These are phyloP conservation scores for Tetropium fuscum DNA, from an alignment of 2,888 invertebrate genomes.

Conservation along the genomic window DNA sequence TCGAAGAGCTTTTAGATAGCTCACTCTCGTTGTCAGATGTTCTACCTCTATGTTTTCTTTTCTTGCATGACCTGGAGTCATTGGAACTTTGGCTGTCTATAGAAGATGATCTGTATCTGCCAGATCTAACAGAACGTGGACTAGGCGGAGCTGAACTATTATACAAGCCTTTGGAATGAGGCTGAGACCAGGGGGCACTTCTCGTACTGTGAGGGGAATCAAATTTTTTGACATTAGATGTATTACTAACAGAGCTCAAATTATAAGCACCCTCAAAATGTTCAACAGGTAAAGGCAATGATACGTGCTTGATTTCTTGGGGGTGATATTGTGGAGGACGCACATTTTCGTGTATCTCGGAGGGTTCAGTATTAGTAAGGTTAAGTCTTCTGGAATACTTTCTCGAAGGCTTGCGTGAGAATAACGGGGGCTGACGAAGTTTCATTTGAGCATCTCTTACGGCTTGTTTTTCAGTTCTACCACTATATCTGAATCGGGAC, in stretches of 20 bases:
- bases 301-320: conserved; percentile 68
- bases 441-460: conserved; percentile 67
- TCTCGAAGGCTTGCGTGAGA: conserved; percentile 74
- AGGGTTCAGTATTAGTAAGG: conserved; percentile 67
- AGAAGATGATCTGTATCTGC: conserved; percentile 79
- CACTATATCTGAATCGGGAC: conserved; percentile 79
- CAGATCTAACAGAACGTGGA: conserved; percentile 85
- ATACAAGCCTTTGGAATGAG: conserved; percentile 80
- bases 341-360: conserved; percentile 33
- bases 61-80: conserved; percentile 83
- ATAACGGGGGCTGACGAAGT: conserved; percentile 69
- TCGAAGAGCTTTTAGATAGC: conserved; percentile 85
- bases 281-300: conserved; percentile 71
- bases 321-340: conserved; percentile 42
- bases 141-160: conserved; percentile 71
- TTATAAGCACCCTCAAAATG: conserved; percentile 63
- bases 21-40: conserved; percentile 93
- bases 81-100: conserved; percentile 92
- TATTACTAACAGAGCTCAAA: conserved; percentile 37
- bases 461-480: conserved; percentile 74
- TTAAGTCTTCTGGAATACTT: conserved; percentile 74
- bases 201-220: conserved; percentile 86
- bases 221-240: conserved; percentile 62
- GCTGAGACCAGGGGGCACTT: conserved; percentile 84
- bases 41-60: conserved; percentile 82